Evolutionary conservation across 2,797 vertebrate species (phyloP).

Genomic region (Coreius guichenoti): DNA sequence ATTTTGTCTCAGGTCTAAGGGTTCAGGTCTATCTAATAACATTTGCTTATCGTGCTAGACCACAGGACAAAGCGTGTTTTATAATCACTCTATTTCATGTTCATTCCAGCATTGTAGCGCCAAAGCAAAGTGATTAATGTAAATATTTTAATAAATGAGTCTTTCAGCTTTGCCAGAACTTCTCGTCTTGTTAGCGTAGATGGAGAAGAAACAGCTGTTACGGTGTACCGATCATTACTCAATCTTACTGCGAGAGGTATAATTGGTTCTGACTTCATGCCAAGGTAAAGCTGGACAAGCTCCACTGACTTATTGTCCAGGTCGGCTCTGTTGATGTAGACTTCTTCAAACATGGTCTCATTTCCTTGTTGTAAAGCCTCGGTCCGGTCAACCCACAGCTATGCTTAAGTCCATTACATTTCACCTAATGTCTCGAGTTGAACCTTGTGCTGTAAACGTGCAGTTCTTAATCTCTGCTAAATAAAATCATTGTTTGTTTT

Average conservation of each 20-base stretch:
- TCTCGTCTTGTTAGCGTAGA: constrained; percentile 43
- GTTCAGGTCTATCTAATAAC: constrained; percentile 15
- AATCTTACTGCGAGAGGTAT: constrained; percentile 41
- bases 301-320: constrained; percentile 71
- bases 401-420: constrained; percentile 64
- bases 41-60: constrained; percentile 13
- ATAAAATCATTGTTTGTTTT: constrained; percentile 44
- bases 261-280: constrained; percentile 69
- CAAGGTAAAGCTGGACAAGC: constrained; percentile 72
- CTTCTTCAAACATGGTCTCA: constrained; percentile 76
- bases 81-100: constrained; percentile 22
- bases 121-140: constrained; percentile 35
- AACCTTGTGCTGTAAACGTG: constrained; percentile 7
- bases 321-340: constrained; percentile 71
- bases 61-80: constrained; percentile 8
- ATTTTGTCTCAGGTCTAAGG: constrained; percentile 1
- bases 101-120: constrained; percentile 26
- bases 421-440: constrained; percentile 63
- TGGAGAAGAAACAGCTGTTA: constrained; percentile 17
- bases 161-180: constrained; percentile 28
- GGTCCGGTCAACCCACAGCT: constrained; percentile 62
- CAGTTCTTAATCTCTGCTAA: constrained; percentile 41
- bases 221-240: constrained; percentile 28
- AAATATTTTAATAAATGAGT: constrained; percentile 37
- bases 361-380: constrained; percentile 72